Base-by-base conservation (phyloP, 2,113 vertebrate species). In the Centropus bengalensis region DNA sequence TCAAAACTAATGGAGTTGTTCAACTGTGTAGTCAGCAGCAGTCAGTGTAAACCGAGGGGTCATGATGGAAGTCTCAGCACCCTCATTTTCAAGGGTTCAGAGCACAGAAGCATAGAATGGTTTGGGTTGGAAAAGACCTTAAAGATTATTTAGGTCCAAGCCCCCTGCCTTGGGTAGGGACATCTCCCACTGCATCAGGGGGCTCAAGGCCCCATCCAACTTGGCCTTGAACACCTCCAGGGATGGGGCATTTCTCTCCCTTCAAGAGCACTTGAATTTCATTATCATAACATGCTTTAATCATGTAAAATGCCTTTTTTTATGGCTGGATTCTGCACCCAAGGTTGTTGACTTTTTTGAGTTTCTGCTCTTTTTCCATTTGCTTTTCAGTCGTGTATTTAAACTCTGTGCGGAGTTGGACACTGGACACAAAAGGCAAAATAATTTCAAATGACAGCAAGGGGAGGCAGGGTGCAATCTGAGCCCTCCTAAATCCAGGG, bases 11-110 rank as follows among this genome's bases (percentile, higher is more conserved):
- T 0, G 2, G 58, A 28, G 7, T 58, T 89, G 49, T 33, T 30
- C 47, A 49, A 23, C 47, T 49, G 20, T 1, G 0, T 2, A 24
- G 32, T 33, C 60, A 28, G 20, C 44, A 16, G 1, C 1, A 1
- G 32, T 66, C 9, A 6, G 6, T 38, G 56, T 38, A 47, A 12
- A 38, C n/a, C 2, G 24, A 42, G 68, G 45, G 76, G 8, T 52
- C 3, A 0, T 3, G 14, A 24, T 40, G 85, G 64, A 36, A 10
- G 23, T 19, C 84, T 86, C 71, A 32, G 77, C 23, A 89, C 27
- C 54, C 54, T 16, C 1, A 36, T 47, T 66, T 60, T 44, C 32
- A 28, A 33, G 27, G 26, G 22, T 24, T 83, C 51, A 33, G 47
- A 45, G 55, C 36, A 7, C 18, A 18, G 44, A 45, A 45, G 55